Evolutionary conservation across 1,140 invertebrate species (phyloP), one percentile per base, ranked within the genome.

Genomic region (Araneus ventricosus): DNA sequence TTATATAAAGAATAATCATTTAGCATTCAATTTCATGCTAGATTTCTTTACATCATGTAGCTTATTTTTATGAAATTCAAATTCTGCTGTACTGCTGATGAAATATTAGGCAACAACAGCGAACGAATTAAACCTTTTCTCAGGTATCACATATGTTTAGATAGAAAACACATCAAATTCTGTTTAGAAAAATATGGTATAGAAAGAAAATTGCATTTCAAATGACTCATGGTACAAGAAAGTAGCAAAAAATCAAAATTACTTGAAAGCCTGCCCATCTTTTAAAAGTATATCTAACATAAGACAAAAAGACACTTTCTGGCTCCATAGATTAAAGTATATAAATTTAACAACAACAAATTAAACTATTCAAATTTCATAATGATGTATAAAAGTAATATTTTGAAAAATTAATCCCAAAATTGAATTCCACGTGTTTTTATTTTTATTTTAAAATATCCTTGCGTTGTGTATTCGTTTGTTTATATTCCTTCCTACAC

Each of bases 241-340:
- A n/a, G n/a, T n/a, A n/a, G 7, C 1, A 67, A 34, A 17, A 75
- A 30, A 30, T 30, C 14, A 34, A 34, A 27, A n/a, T 80, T 84
- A 91, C 89, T 63, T 84, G 89, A 63, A 91, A 91, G 84, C 89
- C 89, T 63, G n/a, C 17, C 89, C 89, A 91, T 37, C n/a, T 57
- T 84, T 45, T 91, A 20, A 91, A 84, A 61, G 41, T 84, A 52
- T 63, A 24, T 8, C 89, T 79, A 41, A 91, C 59, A 63, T 91
- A 91, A 4, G 41, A 27, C 24, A 91, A 24, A 91, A 91, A 75
- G 63, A 34, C 27, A n/a, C 63, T 63, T 37, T 84, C 67, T 57
- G 7, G 5, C 20, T 75, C 67, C 41, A 79, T 90, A 22, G 57
- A 41, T 24, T 63, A 61, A 57, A 20, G 57, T 57, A 52, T 8